Conservation (phyloP, 2,113 vertebrate genomes). For the Malurus alboscapulatus region DNA sequence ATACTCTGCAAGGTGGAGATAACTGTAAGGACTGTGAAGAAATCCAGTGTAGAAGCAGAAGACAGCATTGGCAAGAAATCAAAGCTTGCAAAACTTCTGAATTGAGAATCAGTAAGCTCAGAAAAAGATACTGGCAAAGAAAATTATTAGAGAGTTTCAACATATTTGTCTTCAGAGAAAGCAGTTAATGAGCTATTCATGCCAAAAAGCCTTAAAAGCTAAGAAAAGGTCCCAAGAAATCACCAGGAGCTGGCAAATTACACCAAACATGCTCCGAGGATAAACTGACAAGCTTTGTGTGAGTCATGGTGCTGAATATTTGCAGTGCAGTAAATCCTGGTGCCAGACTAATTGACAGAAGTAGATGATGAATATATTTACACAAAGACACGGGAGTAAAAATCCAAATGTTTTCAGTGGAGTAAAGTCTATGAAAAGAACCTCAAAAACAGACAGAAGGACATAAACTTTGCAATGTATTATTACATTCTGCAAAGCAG, state of each 20-base stretch:
- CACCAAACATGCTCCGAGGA: not conserved
- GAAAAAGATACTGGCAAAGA: not conserved
- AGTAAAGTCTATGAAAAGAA: not conserved
- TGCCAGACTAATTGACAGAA: not conserved
- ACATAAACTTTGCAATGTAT: not conserved
- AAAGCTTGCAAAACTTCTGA: not conserved
- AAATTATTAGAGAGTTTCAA: not conserved
- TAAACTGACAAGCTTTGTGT: not conserved
- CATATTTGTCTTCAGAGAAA: constrained; percentile 9
- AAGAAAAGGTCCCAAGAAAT: not conserved
- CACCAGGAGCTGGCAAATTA: not conserved
- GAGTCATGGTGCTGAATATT: not conserved
- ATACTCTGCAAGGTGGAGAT: constrained; percentile 1
- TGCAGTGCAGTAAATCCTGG: not conserved
- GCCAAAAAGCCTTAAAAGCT: constrained; percentile 5
- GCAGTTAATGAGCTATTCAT: not conserved
- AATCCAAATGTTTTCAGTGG: not conserved
- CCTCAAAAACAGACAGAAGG: not conserved
- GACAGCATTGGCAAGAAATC: not conserved
- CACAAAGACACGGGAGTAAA: not conserved
- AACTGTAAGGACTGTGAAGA: not conserved
- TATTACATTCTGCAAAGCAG: not conserved
- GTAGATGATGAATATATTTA: not conserved
- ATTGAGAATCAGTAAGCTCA: not conserved
- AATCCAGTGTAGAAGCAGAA: not conserved